A percentile compares a stretch with the other conserved stretches of the same genome.
These are phyloP conservation scores for Torymus texanus DNA, from an alignment of 2,888 invertebrate species.

Conservation along the genomic window DNA sequence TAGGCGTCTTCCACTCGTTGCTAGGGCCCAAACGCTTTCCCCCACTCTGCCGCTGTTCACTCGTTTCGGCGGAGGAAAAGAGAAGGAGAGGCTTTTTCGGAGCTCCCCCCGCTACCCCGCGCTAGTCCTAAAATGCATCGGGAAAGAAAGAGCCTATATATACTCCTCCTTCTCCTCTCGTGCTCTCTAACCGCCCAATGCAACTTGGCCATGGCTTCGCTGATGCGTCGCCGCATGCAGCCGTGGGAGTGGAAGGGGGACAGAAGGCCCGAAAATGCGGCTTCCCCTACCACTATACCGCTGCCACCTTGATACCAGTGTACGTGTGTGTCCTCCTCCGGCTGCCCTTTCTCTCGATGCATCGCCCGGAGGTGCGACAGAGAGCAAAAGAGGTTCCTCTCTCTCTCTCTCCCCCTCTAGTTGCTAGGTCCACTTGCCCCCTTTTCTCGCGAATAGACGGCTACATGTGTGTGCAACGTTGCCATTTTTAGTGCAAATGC, in stretches of 20 bases:
- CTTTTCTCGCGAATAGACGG: constrained; percentile 66
- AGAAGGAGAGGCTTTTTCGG: constrained; percentile 55
- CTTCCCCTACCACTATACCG: constrained; percentile 41
- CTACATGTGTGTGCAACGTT: constrained; percentile 54
- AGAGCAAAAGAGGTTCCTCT: constrained; percentile 22
- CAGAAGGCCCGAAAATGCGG: constrained; percentile 50
- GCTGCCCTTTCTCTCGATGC: neutral
- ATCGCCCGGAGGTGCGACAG: constrained; percentile 15
- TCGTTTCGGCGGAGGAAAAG: constrained; percentile 2
- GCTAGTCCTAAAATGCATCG: constrained; percentile 74
- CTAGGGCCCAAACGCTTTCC: constrained; percentile 70
- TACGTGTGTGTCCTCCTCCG: constrained; percentile 19
- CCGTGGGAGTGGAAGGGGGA: neutral
- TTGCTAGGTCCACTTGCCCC: constrained; percentile 68
- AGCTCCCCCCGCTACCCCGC: constrained; percentile 59
- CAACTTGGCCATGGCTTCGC: constrained; percentile 52
- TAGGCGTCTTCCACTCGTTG: constrained; percentile 73
- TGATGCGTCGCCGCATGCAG: neutral
- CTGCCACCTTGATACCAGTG: constrained; percentile 4
- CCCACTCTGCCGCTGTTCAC: constrained; percentile 60
- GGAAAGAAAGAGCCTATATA: constrained; percentile 53
- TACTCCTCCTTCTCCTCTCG: constrained; percentile 52
- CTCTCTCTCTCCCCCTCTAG: constrained; percentile 50
- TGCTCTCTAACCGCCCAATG: constrained; percentile 64
- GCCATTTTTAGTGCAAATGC: constrained; percentile 54